Percentiles rank a stretch among this genome's conserved stretches.
These are phyloP conservation scores for Pelecanoides urinatrix DNA, from an alignment of 2,113 vertebrate species.

Conservation along the genomic window DNA sequence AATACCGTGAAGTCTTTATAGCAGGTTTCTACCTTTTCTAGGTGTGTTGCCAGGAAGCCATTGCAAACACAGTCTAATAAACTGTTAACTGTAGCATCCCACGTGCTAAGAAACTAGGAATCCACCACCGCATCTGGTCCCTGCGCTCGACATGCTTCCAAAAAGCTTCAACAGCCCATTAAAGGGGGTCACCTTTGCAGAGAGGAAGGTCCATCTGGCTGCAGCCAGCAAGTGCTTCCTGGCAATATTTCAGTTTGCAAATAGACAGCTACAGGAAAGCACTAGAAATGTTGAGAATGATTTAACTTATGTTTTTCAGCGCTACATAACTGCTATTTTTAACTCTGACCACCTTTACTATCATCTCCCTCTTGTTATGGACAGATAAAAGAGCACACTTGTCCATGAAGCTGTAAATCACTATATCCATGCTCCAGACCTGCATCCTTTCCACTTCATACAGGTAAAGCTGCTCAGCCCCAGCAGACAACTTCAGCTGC, in stretches of 20 bases:
- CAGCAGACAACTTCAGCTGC: background rate
- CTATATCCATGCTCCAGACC: background rate
- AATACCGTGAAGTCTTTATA: background rate
- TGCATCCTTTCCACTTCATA: background rate
- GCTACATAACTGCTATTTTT: background rate
- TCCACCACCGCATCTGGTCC: accelerated
- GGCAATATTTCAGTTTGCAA: background rate
- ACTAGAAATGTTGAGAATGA: accelerated
- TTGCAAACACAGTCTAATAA: accelerated
- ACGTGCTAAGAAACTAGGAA: accelerated
- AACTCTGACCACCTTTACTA: background rate
- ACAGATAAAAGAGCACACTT: background rate
- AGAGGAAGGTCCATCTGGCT: background rate
- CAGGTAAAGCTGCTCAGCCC: background rate
- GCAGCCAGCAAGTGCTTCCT: background rate
- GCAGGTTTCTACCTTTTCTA: background rate
- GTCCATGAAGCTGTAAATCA: background rate
- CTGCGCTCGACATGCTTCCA: background rate
- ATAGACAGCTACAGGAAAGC: background rate
- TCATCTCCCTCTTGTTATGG: background rate
- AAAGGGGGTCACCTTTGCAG: background rate
- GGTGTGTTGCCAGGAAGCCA: background rate
- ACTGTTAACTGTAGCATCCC: background rate
- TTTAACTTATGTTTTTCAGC: background rate
- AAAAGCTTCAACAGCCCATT: background rate